These are phyloP conservation scores for Pachydiplax longipennis DNA, from an alignment of 2,888 invertebrate species.

Conservation along the genomic window DNA sequence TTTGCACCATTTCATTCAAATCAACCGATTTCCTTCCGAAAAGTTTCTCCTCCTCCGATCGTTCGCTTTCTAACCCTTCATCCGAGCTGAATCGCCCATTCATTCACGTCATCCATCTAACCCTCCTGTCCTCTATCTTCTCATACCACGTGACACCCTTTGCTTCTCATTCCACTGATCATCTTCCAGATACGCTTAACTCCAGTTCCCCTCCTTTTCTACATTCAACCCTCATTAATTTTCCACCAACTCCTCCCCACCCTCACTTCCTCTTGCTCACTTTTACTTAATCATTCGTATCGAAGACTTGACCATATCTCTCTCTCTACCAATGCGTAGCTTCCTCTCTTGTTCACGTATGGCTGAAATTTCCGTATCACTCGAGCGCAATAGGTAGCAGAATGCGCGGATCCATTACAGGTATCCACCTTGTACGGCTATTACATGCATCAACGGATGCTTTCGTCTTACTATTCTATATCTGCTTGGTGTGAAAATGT, in stretches of 20 bases:
- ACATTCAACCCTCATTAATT: constrained; percentile 24
- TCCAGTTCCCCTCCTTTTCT: constrained; percentile 10
- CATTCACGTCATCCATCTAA: constrained; percentile 20
- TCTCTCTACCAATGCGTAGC: background rate
- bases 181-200: constrained; percentile 29
- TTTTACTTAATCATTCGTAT: constrained; percentile 6
- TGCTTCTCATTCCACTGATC: constrained; percentile 34
- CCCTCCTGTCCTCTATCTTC: constrained; percentile 30
- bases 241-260: background rate
- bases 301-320: background rate
- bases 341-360: background rate
- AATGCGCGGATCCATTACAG: too few species aligned
- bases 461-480: too few species aligned
- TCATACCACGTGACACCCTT: constrained; percentile 35
- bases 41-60: background rate
- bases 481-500: too few species aligned
- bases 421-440: too few species aligned
- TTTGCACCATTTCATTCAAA: background rate
- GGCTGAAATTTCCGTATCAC: background rate
- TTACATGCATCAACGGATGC: too few species aligned
- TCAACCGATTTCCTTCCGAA: background rate
- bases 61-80: background rate
- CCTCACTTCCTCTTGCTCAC: background rate
- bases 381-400: background rate
- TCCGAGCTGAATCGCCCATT: constrained; percentile 24